Percentiles rank a stretch among this genome's conserved stretches.
Evolutionary conservation across 2,113 vertebrate genomes (phyloP).

Genomic region (Dicrurus megarhynchus): DNA sequence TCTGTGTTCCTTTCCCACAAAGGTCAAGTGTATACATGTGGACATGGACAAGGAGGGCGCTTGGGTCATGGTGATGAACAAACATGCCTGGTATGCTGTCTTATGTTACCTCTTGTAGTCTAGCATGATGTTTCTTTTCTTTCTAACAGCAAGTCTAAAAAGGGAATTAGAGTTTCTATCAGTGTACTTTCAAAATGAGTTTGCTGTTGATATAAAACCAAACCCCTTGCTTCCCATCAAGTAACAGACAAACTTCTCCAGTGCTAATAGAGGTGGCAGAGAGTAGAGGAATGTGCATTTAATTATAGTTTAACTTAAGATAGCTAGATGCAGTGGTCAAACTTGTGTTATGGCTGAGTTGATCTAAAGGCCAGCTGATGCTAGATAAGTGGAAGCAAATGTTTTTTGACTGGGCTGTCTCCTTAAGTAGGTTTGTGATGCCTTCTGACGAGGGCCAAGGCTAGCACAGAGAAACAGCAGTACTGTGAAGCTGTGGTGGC

Average conservation of each 20-base stretch:
- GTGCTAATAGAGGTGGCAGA: not conserved
- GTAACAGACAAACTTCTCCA: not conserved
- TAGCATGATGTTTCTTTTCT: not conserved
- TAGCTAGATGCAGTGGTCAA: not conserved
- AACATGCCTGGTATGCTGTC: slow-evolving; percentile 86
- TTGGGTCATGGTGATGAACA: slow-evolving; percentile 96
- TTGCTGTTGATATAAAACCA: not conserved
- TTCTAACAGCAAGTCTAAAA: not conserved
- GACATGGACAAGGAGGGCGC: slow-evolving; percentile 96
- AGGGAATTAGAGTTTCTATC: not conserved
- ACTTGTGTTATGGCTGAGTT: not conserved
- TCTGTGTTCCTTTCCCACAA: slow-evolving; percentile 97
- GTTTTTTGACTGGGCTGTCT: not conserved
- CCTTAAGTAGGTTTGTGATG: not conserved
- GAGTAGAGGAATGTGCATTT: not conserved
- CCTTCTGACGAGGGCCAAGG: not conserved
- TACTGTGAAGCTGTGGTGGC: not conserved
- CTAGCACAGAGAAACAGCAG: not conserved
- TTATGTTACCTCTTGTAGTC: not conserved
- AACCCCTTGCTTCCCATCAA: not conserved
- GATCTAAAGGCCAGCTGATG: not conserved
- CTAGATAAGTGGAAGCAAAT: not conserved
- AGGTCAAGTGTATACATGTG: slow-evolving; percentile 95
- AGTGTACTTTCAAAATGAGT: not conserved
- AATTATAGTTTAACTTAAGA: not conserved